Evolutionary conservation across 2,797 vertebrate genomes (phyloP).

Genomic region (Gastrophryne carolinensis): DNA sequence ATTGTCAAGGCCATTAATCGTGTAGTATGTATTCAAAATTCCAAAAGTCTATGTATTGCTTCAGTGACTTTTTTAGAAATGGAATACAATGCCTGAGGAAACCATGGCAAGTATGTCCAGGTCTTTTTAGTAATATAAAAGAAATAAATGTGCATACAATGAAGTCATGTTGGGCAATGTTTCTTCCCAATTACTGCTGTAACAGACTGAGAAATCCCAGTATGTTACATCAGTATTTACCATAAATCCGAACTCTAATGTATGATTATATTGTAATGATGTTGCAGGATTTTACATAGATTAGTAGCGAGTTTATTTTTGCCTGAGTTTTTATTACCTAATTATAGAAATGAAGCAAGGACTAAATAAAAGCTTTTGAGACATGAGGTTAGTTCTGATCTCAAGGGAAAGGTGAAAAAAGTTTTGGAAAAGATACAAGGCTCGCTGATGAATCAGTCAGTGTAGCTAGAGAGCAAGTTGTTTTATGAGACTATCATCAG

Average conservation of each 20-base stretch:
- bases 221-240: not conserved
- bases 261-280: constrained; percentile 2
- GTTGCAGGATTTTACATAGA: not conserved
- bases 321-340: not conserved
- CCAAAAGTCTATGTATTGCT: not conserved
- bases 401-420: not conserved
- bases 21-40: no score
- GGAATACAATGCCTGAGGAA: not conserved
- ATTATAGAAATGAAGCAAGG: not conserved
- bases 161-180: constrained; percentile 19
- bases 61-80: not conserved
- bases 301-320: not conserved
- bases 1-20: no score
- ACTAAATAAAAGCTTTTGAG: not conserved
- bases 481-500: not conserved
- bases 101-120: not conserved
- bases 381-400: not conserved
- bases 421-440: not conserved
- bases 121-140: constrained; percentile 20
- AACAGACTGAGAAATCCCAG: constrained; percentile 6
- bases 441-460: not conserved
- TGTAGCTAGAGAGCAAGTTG: not conserved
- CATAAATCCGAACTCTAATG: not conserved
- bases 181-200: constrained; percentile 11
- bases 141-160: constrained; percentile 27